phyloP scores from a whole-genome alignment of 2,113 vertebrate species.

The Jaculus jaculus region DNA sequence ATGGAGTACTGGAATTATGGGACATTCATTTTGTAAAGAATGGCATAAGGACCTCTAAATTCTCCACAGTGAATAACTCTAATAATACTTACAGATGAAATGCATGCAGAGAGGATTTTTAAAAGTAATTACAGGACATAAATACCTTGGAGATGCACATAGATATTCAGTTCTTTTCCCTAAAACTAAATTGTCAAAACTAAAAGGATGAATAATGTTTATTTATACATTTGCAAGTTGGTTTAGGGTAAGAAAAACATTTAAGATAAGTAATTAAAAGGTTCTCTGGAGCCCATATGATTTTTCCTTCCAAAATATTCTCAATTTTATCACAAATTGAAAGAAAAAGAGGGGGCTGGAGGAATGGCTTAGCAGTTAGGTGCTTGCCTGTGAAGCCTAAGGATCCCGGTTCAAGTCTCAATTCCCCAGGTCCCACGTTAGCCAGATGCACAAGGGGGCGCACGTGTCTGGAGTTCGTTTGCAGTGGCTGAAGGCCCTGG shows the following conservation, averaged over 20 bases:
- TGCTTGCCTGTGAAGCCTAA: too few species aligned
- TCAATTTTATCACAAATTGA: conserved; percentile 32
- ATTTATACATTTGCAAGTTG: neutral
- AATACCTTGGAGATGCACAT: conserved; percentile 17
- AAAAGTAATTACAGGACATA: conserved; percentile 56
- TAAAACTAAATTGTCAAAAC: conserved; percentile 56
- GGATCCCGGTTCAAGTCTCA: too few species aligned
- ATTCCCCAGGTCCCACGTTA: too few species aligned
- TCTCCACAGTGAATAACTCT: conserved; percentile 49
- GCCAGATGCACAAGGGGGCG: too few species aligned
- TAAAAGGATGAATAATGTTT: conserved; percentile 27
- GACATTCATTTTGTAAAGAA: conserved; percentile 50
- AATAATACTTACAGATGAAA: conserved; percentile 68
- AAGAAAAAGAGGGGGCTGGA: conserved; percentile 43
- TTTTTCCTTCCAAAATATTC: conserved; percentile 23
- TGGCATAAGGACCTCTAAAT: conserved; percentile 60
- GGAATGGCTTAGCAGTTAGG: too few species aligned
- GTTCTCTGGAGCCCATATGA: conserved; percentile 12
- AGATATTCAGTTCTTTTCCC: conserved; percentile 32
- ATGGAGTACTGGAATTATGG: conserved; percentile 59
- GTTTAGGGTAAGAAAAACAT: conserved; percentile 20
- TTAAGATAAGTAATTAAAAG: conserved; percentile 16
- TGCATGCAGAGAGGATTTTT: conserved; percentile 63
- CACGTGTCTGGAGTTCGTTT: too few species aligned
- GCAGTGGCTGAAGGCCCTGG: too few species aligned